Base-by-base conservation (phyloP, 2,888 invertebrate species). In the Pinctada fucata region DNA sequence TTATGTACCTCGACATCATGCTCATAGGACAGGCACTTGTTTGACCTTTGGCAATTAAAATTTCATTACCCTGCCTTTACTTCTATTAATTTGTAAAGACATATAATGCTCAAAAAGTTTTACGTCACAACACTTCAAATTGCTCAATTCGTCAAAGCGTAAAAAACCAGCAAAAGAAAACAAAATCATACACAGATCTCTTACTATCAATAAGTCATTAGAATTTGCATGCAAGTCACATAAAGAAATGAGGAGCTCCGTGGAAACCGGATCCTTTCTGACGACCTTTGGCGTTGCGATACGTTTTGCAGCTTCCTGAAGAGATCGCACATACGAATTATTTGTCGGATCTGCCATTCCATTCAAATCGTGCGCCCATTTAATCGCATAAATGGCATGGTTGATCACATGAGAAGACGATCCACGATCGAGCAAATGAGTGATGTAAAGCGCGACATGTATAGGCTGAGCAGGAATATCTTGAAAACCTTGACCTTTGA, bases 61-160 rank as follows among this genome's bases (percentile, higher is more conserved):
- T 72, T 45, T 84, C 75, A 16, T 76, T 72, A 13, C 82, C 83
- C 1, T 50, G n/a, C 31, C 80, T 82, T 82, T 82, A 73, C 82
- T 74, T 71, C 74, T 72, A 8, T 49, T 51, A 48, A 84, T 82
- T 45, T 69, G 31, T 45, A 81, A 45, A 31, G 51, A 65, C 63
- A 84, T 67, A 75, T 80, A 70, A 16, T 78, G 65, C 8, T 80
- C 72, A 71, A 48, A 45, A 64, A 83, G 72, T 5, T 52, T 50
- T 13, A 84, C 69, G 69, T 81, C 65, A 5, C 50, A 1, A 52
- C 58, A 51, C 5, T 6, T 52, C 0, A 72, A 45, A 5, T 0
- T 13, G 58, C 66, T 66, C n/a, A 72, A n/a, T 72, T 52, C 72
- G 16, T 31, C 10, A 31, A 72, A 49, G n/a, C 66, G 66, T 48